These are phyloP conservation scores for Morphnarchus princeps DNA, from an alignment of 2,113 vertebrate genomes.

Conservation along the genomic window DNA sequence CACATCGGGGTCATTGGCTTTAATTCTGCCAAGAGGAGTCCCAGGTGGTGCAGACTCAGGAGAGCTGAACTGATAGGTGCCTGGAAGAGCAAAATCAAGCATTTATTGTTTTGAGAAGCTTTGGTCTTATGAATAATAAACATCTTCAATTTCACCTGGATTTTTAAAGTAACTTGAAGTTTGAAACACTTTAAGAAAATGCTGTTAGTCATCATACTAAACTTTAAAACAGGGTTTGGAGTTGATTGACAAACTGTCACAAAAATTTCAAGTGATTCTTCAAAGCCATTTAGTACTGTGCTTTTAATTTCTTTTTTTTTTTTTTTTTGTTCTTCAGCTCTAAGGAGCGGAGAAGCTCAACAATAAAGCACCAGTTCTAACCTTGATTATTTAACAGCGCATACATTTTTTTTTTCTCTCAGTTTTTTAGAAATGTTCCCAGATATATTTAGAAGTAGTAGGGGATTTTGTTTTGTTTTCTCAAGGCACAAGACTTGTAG, in stretches of 20 bases:
- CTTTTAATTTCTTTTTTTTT: not conserved
- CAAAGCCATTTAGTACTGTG: not conserved
- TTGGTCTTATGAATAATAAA: not conserved
- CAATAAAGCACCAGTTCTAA: not conserved
- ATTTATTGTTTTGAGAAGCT: not conserved
- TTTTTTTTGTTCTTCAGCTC: not conserved
- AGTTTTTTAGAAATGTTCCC: not conserved
- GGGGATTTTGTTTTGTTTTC: not conserved
- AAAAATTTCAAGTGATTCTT: not conserved
- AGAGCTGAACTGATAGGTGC: conserved; percentile 86
- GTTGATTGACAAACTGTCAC: not conserved
- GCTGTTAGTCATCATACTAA: not conserved
- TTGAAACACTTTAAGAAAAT: not conserved
- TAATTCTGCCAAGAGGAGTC: conserved; percentile 87
- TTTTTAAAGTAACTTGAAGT: not conserved
- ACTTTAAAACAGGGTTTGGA: not conserved
- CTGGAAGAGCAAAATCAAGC: conserved; percentile 70
- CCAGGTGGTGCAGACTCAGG: conserved; percentile 86
- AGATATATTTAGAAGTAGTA: not conserved
- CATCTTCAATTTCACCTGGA: not conserved
- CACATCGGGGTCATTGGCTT: conserved; percentile 89
- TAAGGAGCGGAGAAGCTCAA: not conserved
- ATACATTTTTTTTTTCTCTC: not conserved
- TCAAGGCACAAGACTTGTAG: not conserved
- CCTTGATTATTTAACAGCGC: not conserved